Evolutionary conservation across 2,888 invertebrate genomes (phyloP), one percentile per base, ranked within the genome.

Genomic region (Drosophila acutilabella): DNA sequence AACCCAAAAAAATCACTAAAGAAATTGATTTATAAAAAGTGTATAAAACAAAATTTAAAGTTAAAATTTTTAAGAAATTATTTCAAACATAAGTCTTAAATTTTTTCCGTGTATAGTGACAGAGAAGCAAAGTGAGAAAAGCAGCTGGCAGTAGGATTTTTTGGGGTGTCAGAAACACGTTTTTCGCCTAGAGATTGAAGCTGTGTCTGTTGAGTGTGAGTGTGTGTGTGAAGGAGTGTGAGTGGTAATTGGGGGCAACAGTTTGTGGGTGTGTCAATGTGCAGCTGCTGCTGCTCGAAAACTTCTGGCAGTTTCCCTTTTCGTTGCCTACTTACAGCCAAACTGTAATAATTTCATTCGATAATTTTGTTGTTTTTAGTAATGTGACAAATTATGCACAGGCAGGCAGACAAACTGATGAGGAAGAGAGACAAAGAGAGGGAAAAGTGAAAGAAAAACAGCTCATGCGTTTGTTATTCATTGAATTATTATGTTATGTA

Each of bases 401-500:
- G 51, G 10, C 62, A 40, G 14, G 33, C 47, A 30, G 23, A 14
- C 6, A 8, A 47, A 23, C 40, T 11, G 10, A 13, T 13, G 40
- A 18, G 38, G 1, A 50, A n/a, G 26, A 4, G 5, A 13, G 48
- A 18, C 3, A 3, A 10, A 8, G 13, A 13, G 1, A 18, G 16
- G 26, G 4, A n/a, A 11, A 8, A n/a, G 36, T 5, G 1, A n/a
- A 11, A 13, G 14, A 18, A 11, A 36, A 52, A 47, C 30, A n/a
- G n/a, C n/a, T n/a, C n/a, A n/a, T 14, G 30, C 36, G 61, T 62
- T 78, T 87, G 80, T 71, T 85, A 76, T 82, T 82, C 82, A 82
- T 79, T 74, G 71, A 88, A 85, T 82, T 66, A 86, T 77, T 74
- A 72, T 79, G 74, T 74, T 71, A 74, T 73, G 78, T 82, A 82